Base-by-base conservation (phyloP, 2,797 vertebrate genomes). In the Adelosebastes latens region DNA sequence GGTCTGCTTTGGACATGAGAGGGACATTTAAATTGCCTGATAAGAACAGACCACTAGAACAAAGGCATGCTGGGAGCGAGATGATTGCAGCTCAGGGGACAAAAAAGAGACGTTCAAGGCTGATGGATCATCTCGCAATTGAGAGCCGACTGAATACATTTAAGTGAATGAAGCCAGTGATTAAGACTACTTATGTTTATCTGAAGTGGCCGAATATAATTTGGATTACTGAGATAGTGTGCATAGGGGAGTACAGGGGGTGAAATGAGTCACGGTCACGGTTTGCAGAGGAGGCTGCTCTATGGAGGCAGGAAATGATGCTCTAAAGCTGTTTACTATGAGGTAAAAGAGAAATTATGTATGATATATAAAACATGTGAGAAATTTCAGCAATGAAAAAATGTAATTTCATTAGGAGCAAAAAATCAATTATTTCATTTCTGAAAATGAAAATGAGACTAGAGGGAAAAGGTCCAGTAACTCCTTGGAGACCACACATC, bases 1-100 rank as follows among this genome's bases (percentile, higher is more conserved):
- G 2, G 3, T 52, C 59, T 3, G 27, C 20, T 77, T 59, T 8
- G 71, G 31, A 77, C 68, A 80, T 83, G 69, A 85, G 52, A 83
- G 62, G 49, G 34, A 16, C 68, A 6, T 82, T 74, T 31, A 58
- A 82, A 77, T 55, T 13, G 36, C 4, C 31, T 67, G 67, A 80
- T 81, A 52, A 66, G 71, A 67, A 56, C 64, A 61, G 6, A 25
- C 1, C 7, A 2, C 7, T 20, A 20, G 49, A 81, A 84, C 67
- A 87, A 83, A 90, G 66, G 18, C 73, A 70, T 32, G 11, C 49
- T 56, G 66, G 53, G 13, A 72, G 49, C 2, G n/a, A 59, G 42
- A 72, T 60, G 71, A 75, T 76, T 75, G 73, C 31, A 27, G 72
- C 73, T 39, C 67, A 58, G 36, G 64, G 20, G 59, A 80, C 71